Percentiles rank a stretch among this genome's conserved stretches.
Conservation (phyloP, 23 tunicate genomes). For the Ascidia mentula region DNA sequence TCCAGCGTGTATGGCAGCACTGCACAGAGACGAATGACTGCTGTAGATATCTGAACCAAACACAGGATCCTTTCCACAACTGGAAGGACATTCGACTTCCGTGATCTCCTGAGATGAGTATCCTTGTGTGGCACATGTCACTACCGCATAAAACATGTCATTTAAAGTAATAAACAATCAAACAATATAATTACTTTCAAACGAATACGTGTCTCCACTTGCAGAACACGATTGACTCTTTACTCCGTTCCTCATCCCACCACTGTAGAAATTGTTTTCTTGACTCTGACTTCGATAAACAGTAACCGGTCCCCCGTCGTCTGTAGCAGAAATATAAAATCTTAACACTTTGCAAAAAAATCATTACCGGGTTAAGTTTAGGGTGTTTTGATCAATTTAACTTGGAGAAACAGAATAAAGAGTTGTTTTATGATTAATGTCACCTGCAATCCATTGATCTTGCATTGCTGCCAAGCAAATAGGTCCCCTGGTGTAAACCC, state of each 20-base stretch:
- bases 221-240: not conserved
- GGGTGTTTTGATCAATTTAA: no score
- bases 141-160: not conserved
- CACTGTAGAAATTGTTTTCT: not conserved
- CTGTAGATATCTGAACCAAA: not conserved
- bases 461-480: not conserved
- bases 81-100: not conserved
- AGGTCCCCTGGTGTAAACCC: not conserved
- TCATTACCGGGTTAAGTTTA: no score
- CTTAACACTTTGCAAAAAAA: no score
- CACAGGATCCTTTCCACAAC: not conserved
- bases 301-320: not conserved
- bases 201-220: not conserved
- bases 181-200: not conserved
- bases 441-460: not conserved
- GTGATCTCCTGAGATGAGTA: not conserved
- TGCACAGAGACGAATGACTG: not conserved
- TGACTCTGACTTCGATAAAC: not conserved
- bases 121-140: conserved; percentile 6
- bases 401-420: no score
- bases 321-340: no score
- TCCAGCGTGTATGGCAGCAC: not conserved
- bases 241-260: not conserved
- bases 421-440: no score
- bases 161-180: not conserved